These are phyloP conservation scores for Xenopus borealis DNA, from an alignment of 2,113 vertebrate species.

Conservation along the genomic window DNA sequence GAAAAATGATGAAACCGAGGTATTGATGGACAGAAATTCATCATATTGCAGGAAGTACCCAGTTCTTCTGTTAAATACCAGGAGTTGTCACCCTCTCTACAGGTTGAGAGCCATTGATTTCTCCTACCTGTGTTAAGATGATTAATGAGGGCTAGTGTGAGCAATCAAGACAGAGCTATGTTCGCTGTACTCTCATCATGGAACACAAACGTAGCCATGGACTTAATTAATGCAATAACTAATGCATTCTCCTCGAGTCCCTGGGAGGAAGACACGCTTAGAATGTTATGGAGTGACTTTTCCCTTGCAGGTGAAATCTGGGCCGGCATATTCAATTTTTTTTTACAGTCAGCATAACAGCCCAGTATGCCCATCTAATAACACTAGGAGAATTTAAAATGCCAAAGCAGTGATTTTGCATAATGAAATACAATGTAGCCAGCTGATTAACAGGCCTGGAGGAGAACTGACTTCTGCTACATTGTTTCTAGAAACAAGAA, in stretches of 20 bases:
- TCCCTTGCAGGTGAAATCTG: not conserved
- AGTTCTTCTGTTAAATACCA: slow-evolving; percentile 14
- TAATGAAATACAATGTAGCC: no score
- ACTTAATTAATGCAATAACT: not conserved
- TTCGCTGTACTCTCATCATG: not conserved
- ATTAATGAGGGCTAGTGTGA: slow-evolving; percentile 14
- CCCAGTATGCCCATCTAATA: no score
- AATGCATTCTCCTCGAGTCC: not conserved
- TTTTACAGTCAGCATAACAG: no score
- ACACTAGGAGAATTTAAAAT: no score
- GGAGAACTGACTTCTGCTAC: no score
- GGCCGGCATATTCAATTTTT: no score
- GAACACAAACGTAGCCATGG: not conserved
- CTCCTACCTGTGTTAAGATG: slow-evolving; percentile 15
- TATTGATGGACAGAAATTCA: slow-evolving; percentile 1
- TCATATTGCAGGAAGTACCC: slow-evolving; percentile 1
- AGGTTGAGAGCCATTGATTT: slow-evolving; percentile 28
- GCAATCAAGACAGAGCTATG: slow-evolving; percentile 1
- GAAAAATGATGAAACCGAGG: slow-evolving; percentile 1
- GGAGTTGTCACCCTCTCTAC: not conserved
- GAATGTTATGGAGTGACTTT: not conserved
- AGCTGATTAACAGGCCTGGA: no score
- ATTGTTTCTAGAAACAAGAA: no score
- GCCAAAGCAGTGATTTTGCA: no score
- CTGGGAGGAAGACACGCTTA: not conserved